phyloP scores from a whole-genome alignment of 2,113 vertebrate species.

The Ailurus styani region DNA sequence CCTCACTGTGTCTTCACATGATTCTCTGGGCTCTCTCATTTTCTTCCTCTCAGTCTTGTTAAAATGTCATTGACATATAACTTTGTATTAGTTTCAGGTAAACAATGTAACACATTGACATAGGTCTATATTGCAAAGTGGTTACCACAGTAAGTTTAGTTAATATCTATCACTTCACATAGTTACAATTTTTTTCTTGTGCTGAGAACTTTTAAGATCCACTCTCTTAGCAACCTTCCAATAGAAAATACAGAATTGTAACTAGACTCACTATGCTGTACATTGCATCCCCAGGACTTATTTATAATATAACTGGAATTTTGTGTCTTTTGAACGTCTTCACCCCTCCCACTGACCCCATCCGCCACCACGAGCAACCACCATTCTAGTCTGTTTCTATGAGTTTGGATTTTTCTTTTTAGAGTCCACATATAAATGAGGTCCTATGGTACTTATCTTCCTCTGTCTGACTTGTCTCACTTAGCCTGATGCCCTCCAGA shows the following conservation, averaged over 20 bases:
- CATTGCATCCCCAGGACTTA: not conserved
- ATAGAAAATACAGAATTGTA: not conserved
- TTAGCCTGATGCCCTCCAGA: not conserved
- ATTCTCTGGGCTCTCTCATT: not conserved
- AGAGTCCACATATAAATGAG: not conserved
- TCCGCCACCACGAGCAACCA: not conserved
- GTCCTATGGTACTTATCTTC: not conserved
- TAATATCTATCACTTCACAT: not conserved
- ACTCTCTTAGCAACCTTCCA: not conserved
- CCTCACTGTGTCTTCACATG: not conserved
- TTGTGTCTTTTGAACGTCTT: not conserved
- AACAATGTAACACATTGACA: not conserved
- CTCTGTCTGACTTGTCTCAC: not conserved
- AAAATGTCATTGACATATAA: not conserved
- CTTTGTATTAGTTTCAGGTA: not conserved
- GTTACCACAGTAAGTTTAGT: not conserved
- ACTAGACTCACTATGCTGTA: no score
- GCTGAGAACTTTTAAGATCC: not conserved
- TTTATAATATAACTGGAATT: not conserved
- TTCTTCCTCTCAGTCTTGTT: not conserved
- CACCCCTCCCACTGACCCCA: not conserved
- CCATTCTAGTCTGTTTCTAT: not conserved
- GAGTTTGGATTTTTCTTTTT: not conserved
- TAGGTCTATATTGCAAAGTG: not conserved
- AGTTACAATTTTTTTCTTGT: accelerated